These are phyloP conservation scores for Chelmon rostratus DNA, from an alignment of 2,797 vertebrate species.

Conservation along the genomic window DNA sequence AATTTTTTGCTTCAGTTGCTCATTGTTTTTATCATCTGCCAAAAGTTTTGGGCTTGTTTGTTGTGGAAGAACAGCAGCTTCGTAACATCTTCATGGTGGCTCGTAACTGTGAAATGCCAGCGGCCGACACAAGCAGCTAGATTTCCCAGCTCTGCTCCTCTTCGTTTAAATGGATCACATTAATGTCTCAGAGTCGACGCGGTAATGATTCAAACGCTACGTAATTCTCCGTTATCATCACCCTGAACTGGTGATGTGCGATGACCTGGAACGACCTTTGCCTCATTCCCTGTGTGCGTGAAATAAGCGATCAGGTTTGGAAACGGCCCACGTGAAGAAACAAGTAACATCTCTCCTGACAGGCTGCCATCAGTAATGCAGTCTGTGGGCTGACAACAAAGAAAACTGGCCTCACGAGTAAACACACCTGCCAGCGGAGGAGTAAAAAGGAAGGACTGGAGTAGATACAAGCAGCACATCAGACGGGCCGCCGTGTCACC, in stretches of 20 bases:
- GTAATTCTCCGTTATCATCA: slow-evolving; percentile 25
- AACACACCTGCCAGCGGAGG: slow-evolving; percentile 14
- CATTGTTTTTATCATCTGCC: not conserved
- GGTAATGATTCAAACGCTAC: slow-evolving; percentile 33
- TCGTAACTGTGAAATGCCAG: not conserved
- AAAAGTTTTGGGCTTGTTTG: not conserved
- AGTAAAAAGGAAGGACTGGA: slow-evolving; percentile 25
- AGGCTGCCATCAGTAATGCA: slow-evolving; percentile 63
- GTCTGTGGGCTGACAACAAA: slow-evolving; percentile 35
- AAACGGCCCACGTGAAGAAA: slow-evolving; percentile 19
- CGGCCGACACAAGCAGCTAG: not conserved
- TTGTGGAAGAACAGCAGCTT: not conserved
- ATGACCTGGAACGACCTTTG: slow-evolving; percentile 15
- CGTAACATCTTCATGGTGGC: not conserved
- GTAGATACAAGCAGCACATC: slow-evolving; percentile 12
- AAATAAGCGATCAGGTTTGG: slow-evolving; percentile 29
- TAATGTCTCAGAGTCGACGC: slow-evolving; percentile 16
- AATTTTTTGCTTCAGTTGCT: not conserved
- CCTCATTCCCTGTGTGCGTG: not conserved
- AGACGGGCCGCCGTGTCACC: not conserved
- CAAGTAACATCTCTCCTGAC: slow-evolving; percentile 36
- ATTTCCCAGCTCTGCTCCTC: not conserved
- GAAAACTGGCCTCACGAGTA: slow-evolving; percentile 11
- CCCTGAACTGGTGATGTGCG: slow-evolving; percentile 7
- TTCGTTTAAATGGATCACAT: slow-evolving; percentile 25